phyloP scores from a whole-genome alignment of 2,888 invertebrate species.

The Himalopsyche tibetana region DNA sequence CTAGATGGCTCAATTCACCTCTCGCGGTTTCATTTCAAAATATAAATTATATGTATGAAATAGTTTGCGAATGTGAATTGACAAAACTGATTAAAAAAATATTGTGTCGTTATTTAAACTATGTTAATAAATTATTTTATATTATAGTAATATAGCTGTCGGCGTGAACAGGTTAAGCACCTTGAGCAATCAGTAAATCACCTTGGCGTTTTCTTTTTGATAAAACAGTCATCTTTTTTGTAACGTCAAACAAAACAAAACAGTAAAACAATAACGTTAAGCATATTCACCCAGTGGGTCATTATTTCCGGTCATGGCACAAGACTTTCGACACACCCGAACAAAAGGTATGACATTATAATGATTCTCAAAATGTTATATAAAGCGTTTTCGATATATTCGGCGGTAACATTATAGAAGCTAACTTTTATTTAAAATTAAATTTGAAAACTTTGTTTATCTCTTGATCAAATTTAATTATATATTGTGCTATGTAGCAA shows the following conservation, averaged over 20 bases:
- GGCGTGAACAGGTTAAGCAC: slow-evolving; percentile 13
- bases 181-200: slow-evolving; percentile 22
- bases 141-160: not conserved
- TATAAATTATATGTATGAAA: no score
- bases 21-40: no score
- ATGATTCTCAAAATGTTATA: not conserved
- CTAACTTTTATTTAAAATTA: no score
- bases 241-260: slow-evolving; percentile 5
- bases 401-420: no score
- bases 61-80: no score
- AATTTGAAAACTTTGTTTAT: no score
- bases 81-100: no score
- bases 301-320: slow-evolving; percentile 40
- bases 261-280: slow-evolving; percentile 24
- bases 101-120: no score
- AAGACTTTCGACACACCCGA: slow-evolving; percentile 33
- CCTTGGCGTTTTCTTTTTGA: slow-evolving; percentile 19
- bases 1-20: no score
- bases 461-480: no score
- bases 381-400: not conserved
- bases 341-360: not conserved
- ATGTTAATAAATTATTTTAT: no score
- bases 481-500: no score
- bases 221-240: slow-evolving; percentile 14
- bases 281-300: slow-evolving; percentile 40